phyloP scores from a whole-genome alignment of 2,888 invertebrate genomes.

The Pterostichus niger region DNA sequence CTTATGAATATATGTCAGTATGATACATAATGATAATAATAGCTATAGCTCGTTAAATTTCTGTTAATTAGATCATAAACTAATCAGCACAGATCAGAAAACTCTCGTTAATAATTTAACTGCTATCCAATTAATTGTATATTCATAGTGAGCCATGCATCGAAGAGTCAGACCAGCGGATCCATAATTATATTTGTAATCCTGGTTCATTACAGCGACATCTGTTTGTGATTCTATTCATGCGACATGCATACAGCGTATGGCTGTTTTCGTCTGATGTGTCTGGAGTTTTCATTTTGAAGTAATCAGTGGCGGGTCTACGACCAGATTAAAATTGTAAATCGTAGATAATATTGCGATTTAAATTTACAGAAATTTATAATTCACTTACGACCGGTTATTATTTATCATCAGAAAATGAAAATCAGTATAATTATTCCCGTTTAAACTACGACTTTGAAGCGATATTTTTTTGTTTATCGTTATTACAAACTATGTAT shows the following conservation, averaged over 20 bases:
- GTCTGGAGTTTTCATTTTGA: not conserved
- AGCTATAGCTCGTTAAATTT: no score
- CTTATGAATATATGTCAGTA: no score
- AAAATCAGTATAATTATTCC: no score
- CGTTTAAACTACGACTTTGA: no score
- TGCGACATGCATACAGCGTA: not conserved
- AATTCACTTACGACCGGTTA: no score
- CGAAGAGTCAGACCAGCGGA: not conserved
- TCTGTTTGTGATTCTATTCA: conserved; percentile 18
- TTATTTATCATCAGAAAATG: no score
- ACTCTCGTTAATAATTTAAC: not conserved
- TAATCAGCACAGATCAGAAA: not conserved
- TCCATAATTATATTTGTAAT: not conserved
- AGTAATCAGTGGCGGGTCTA: not conserved
- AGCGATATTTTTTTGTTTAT: no score
- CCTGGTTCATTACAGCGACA: conserved; percentile 20
- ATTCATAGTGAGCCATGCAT: not conserved
- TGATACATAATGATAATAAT: no score
- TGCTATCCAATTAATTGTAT: not conserved
- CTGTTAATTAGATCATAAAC: not conserved
- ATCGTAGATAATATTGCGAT: no score
- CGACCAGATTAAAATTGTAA: no score
- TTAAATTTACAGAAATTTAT: no score
- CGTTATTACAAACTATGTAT: no score
- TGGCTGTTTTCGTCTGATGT: conserved; percentile 2